phyloP scores from a whole-genome alignment of 2,888 invertebrate genomes.

The Dexiosoma caninum region DNA sequence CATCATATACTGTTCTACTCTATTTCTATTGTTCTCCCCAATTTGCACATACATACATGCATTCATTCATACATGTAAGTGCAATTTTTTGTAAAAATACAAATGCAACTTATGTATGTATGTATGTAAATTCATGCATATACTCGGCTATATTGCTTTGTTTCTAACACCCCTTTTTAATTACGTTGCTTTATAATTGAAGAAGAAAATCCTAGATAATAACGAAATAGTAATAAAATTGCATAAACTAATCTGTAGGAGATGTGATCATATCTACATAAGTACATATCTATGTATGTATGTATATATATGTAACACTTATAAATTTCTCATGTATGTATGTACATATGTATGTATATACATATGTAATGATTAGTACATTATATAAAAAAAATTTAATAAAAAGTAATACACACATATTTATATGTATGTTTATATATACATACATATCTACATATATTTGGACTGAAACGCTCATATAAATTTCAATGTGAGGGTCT shows the following conservation, averaged over 20 bases:
- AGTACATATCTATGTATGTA: not conserved
- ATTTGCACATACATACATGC: not conserved
- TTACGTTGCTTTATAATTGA: not conserved
- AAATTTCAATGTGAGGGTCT: not conserved
- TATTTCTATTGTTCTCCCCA: conserved; percentile 23
- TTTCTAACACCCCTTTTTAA: conserved; percentile 26
- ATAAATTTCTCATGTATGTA: not conserved
- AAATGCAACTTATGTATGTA: not conserved
- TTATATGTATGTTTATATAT: not conserved
- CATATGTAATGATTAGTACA: not conserved
- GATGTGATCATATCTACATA: not conserved
- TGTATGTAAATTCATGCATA: not conserved
- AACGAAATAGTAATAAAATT: not conserved
- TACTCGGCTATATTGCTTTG: conserved; percentile 27
- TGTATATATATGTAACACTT: not conserved
- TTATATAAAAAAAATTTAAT: not conserved
- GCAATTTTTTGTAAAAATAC: not conserved
- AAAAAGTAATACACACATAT: not conserved
- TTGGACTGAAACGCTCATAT: too few relatives aligned
- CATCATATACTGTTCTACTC: not conserved
- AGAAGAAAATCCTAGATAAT: not conserved
- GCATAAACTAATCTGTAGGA: not conserved
- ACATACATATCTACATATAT: not conserved
- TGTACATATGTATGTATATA: not conserved
- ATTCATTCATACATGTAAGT: not conserved